Percentiles rank a stretch among this genome's conserved stretches.
Evolutionary conservation across 2,888 invertebrate species (phyloP).

Genomic region (Drosophila helvetica): DNA sequence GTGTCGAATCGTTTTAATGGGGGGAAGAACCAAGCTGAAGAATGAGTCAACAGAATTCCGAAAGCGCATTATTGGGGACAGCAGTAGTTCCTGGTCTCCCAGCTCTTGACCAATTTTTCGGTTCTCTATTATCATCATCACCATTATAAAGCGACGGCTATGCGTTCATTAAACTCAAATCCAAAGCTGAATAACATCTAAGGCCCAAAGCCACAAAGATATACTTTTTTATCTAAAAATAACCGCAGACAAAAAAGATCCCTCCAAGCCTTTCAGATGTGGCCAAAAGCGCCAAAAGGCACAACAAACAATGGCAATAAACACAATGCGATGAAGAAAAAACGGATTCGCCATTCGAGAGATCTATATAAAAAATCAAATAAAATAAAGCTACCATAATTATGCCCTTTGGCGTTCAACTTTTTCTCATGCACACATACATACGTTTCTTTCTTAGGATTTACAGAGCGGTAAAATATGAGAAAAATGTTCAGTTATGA

Average conservation of each 20-base stretch:
- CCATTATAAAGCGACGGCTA: conserved; percentile 10
- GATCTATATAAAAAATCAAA: conserved; percentile 17
- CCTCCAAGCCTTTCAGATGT: conserved; percentile 36
- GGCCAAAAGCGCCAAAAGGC: conserved; percentile 37
- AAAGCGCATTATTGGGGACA: conserved; percentile 38
- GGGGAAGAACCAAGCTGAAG: background rate
- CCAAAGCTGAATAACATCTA: conserved; percentile 10
- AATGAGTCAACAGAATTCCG: conserved; percentile 50
- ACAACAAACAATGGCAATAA: conserved; percentile 51
- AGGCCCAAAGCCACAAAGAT: conserved; percentile 18
- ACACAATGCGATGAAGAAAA: conserved; percentile 47
- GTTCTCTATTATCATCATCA: conserved; percentile 27
- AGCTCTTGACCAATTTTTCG: conserved; percentile 44
- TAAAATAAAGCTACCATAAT: conserved; percentile 31
- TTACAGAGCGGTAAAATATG: background rate
- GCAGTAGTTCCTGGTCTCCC: conserved; percentile 24
- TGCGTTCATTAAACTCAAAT: conserved; percentile 45
- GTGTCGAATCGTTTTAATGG: conserved; percentile 23
- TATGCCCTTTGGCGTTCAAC: conserved; percentile 46
- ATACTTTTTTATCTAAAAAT: conserved; percentile 35
- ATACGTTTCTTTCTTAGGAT: background rate
- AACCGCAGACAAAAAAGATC: conserved; percentile 19
- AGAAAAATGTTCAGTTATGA: background rate
- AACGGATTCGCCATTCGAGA: conserved; percentile 22
- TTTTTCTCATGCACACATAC: background rate